Base-by-base conservation (phyloP, 2,888 invertebrate genomes). In the Sepiola atlantica region DNA sequence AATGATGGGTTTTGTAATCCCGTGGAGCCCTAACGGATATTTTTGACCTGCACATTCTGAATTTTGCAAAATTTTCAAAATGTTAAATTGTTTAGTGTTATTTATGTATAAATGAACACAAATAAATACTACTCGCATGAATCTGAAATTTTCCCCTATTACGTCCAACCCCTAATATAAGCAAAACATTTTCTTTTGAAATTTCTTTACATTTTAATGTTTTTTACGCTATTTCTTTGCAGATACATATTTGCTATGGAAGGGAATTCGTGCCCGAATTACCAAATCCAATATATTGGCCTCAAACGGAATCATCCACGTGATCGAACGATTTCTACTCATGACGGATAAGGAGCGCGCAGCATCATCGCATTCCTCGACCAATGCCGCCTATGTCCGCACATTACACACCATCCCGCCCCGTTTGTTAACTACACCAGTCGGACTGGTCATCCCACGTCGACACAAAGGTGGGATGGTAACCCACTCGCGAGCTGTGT, bases 271-370 rank as follows among this genome's bases (percentile, higher is more conserved):
- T 94, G 95, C 96, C 16, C 95, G 95, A 94, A 95, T 96, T 18
- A 95, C 95, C 18, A 95, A 95, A 77, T 94, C 95, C n/a, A 96
- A 96, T 94, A 95, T 96, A 93, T 95, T 96, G 32, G 96, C 96
- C 24, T 95, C 95, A 35, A 96, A 96, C 95, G 96, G 96, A 28
- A 95, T 96, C n/a, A 96, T 96, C 54, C 96, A 96, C 94, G 95
- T 96, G 21, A 94, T 96, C 24, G 96, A 96, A 94, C 95, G 95
- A 45, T 95, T 96, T 90, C 95, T 96, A 93, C 95, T 96, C 91
- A 95, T 95, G 28, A 95, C 95, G 21, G 95, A 95, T 21, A 95
- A 95, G 57, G 93, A 93, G 57, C 57, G 57, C 20, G 35, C 61
- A 16, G 21, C 61, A 20, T 55, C 54, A 54, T 32, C 93, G n/a